Conservation (phyloP, 2,888 invertebrate species). For the Stenoptilia bipunctidactyla region DNA sequence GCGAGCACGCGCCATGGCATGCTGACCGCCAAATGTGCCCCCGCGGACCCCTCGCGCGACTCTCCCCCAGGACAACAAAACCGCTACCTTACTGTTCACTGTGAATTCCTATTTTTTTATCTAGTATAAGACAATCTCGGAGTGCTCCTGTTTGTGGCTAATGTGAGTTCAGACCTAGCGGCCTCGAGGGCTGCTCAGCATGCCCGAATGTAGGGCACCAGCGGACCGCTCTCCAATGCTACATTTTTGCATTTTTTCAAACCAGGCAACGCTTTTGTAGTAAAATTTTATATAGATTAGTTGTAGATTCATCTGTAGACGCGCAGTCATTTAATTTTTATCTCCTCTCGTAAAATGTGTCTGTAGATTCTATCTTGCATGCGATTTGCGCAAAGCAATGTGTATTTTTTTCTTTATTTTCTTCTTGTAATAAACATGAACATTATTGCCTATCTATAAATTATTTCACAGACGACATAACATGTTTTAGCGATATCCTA, state of each 20-base stretch:
- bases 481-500: constrained; percentile 5
- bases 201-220: constrained; percentile 49
- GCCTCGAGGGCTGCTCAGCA: constrained; percentile 43
- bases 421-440: not conserved
- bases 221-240: constrained; percentile 44
- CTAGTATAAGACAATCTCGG: constrained; percentile 40
- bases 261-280: constrained; percentile 43
- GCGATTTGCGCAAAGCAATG: constrained; percentile 29
- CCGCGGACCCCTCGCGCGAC: constrained; percentile 36
- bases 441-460: not conserved
- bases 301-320: constrained; percentile 14
- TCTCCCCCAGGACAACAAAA: constrained; percentile 33
- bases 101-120: constrained; percentile 33
- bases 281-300: constrained; percentile 17
- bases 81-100: constrained; percentile 39
- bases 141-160: constrained; percentile 54
- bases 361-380: too few species aligned
- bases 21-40: constrained; percentile 36
- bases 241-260: constrained; percentile 43
- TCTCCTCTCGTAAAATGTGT: too few species aligned
- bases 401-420: constrained; percentile 22
- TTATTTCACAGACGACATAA: not conserved
- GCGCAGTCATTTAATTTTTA: constrained; percentile 17
- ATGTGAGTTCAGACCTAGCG: constrained; percentile 56
- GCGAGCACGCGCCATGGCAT: constrained; percentile 26